These are phyloP conservation scores for Telenomus remus DNA, from an alignment of 1,140 invertebrate genomes.

Conservation along the genomic window DNA sequence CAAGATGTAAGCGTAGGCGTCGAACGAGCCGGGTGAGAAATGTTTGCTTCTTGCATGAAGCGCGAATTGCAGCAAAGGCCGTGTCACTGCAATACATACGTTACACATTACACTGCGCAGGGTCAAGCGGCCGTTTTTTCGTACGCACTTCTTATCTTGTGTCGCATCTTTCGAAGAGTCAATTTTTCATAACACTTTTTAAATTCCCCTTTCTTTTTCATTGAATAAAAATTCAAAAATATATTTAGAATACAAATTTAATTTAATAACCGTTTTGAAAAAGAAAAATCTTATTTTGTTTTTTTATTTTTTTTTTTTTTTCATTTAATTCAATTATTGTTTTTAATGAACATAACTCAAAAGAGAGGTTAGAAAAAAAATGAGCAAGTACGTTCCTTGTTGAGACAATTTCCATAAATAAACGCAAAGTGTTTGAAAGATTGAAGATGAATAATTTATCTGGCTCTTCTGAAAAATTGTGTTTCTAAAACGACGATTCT, in stretches of 20 bases:
- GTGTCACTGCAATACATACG: constrained; percentile 36
- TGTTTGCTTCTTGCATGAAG: constrained; percentile 56
- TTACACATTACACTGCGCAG: constrained; percentile 19
- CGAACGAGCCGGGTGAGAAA: constrained; percentile 48
- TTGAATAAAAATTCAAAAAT: too few species aligned
- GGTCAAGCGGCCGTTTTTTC: constrained; percentile 25
- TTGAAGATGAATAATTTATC: constrained; percentile 8
- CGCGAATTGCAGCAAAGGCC: constrained; percentile 57
- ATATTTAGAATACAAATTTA: too few species aligned
- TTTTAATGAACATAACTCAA: too few species aligned
- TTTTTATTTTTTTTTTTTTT: too few species aligned
- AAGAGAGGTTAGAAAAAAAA: not conserved
- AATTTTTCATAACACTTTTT: constrained; percentile 16
- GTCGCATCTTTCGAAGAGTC: constrained; percentile 19
- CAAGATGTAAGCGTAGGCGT: constrained; percentile 66
- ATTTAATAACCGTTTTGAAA: too few species aligned
- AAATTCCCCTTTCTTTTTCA: too few species aligned
- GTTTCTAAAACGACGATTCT: constrained; percentile 7
- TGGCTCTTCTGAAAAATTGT: constrained; percentile 2
- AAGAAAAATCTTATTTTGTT: too few species aligned
- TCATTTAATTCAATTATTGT: too few species aligned
- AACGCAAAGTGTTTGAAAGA: not conserved
- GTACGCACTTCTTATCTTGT: constrained; percentile 20
- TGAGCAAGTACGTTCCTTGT: not conserved
- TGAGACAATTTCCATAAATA: not conserved